Base-by-base conservation (phyloP, 2,797 vertebrate genomes). In the Sebastes oblongus region DNA sequence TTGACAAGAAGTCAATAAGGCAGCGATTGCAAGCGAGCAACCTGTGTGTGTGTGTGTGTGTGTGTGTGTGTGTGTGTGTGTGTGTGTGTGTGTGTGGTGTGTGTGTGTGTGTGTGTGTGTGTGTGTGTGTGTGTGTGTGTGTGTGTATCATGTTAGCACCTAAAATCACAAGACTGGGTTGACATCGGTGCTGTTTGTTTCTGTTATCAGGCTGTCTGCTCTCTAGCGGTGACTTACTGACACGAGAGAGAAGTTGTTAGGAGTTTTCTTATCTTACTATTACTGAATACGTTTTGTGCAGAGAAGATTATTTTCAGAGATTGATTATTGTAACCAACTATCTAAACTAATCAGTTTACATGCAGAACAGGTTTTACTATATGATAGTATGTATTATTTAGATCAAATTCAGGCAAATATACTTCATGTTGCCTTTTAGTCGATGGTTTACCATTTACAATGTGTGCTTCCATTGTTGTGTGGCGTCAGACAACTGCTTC, bases 1-100 rank as follows among this genome's bases (percentile, higher is more conserved):
- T 22, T 80, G 90, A 86, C 87, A 89, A 86, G 82, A 88, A 64
- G 86, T 92, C 89, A 87, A 85, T 86, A 75, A 74, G 60, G 60
- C 65, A 18, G 30, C 25, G 6, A 86, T 70, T 66, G 59, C 52
- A 75, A 78, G 54, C 12, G 24, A 84, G 5, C 39, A 42, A 42
- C 39, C 5, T n/a, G 36, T 22, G 76, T 77, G 68, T 34, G 70
- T 42, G 50, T 29, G 32, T 52, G 76, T 77, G 68, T 29, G 70
- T 42, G n/a, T 62, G 75, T 30, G 25, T 5, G 11, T 12, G 34
- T 12, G 34, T 12, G 36, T 13, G 50, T 22, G 50, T 52, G 76
- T 74, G 68, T 29, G 70, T 25, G 11, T 61, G 75, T 24, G 25
- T 4, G 32, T 10, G 32, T 32, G 30, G 32, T 34, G 39, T 73